phyloP scores from a whole-genome alignment of 2,113 vertebrate species.

The Pelmatolapia mariae region DNA sequence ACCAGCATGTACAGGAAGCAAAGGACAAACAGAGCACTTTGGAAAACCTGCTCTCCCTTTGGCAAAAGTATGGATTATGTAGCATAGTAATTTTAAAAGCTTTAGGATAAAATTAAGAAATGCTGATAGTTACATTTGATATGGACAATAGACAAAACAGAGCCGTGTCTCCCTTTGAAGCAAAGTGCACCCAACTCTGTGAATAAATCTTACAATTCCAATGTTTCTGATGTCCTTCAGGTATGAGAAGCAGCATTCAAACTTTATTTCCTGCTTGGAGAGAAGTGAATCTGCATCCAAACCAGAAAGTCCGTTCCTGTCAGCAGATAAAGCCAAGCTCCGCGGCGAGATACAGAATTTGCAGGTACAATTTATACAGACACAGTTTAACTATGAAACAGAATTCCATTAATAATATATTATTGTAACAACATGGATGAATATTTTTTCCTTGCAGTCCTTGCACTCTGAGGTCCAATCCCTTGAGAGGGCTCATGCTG shows the following conservation, averaged over 20 bases:
- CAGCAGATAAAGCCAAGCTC: slow-evolving; percentile 83
- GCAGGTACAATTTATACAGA: slow-evolving; percentile 69
- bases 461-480: slow-evolving; percentile 72
- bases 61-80: slow-evolving; percentile 81
- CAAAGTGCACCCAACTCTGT: not conserved
- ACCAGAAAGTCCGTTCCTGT: slow-evolving; percentile 67
- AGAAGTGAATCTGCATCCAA: slow-evolving; percentile 74
- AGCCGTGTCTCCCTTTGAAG: not conserved
- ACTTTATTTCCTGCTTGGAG: slow-evolving; percentile 82
- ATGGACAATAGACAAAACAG: not conserved
- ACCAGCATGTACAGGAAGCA: slow-evolving; percentile 57
- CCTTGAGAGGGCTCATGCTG: slow-evolving; percentile 63
- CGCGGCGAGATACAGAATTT: slow-evolving; percentile 79
- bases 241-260: slow-evolving; percentile 83
- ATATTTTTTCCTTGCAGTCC: slow-evolving; percentile 60
- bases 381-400: not conserved
- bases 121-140: not conserved
- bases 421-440: not conserved
- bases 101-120: not conserved
- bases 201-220: not conserved
- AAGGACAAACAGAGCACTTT: slow-evolving; percentile 78
- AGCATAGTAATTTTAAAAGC: not conserved
- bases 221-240: slow-evolving; percentile 58
- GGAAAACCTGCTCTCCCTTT: slow-evolving; percentile 80
- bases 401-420: not conserved